Conservation (phyloP, 2,113 vertebrate species). For the Grammomys surdaster region DNA sequence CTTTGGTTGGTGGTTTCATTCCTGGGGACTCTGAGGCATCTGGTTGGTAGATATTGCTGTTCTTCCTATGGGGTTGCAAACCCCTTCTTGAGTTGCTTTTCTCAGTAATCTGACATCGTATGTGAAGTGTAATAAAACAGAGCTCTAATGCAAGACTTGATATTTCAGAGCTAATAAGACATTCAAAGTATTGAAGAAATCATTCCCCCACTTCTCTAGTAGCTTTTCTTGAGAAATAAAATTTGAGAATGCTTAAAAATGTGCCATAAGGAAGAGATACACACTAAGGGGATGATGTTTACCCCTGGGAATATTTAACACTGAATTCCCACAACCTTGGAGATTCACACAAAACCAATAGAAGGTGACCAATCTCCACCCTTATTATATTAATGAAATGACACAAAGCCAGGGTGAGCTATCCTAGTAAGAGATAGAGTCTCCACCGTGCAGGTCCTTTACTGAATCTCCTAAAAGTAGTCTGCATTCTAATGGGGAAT, state of each 20-base stretch:
- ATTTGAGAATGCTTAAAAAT: background rate
- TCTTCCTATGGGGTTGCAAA: too few species aligned
- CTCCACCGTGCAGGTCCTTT: background rate
- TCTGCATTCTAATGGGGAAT: background rate
- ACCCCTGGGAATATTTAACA: background rate
- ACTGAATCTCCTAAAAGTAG: background rate
- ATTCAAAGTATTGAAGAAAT: background rate
- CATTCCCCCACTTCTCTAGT: background rate
- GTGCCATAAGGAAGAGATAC: background rate
- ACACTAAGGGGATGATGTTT: background rate
- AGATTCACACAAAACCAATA: background rate
- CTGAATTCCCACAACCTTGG: background rate
- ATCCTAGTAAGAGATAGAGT: rapidly evolving
- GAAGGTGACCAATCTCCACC: background rate
- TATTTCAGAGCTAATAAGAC: background rate
- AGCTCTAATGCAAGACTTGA: background rate
- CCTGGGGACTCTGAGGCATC: too few species aligned
- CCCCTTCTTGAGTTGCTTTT: background rate
- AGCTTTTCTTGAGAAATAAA: background rate
- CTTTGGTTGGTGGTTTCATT: too few species aligned
- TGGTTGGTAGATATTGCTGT: too few species aligned
- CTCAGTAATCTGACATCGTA: background rate
- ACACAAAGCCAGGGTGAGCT: background rate
- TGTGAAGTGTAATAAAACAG: background rate
- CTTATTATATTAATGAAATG: background rate